Evolutionary conservation across 2,797 vertebrate species (phyloP).

Genomic region (Sparidentex hasta): DNA sequence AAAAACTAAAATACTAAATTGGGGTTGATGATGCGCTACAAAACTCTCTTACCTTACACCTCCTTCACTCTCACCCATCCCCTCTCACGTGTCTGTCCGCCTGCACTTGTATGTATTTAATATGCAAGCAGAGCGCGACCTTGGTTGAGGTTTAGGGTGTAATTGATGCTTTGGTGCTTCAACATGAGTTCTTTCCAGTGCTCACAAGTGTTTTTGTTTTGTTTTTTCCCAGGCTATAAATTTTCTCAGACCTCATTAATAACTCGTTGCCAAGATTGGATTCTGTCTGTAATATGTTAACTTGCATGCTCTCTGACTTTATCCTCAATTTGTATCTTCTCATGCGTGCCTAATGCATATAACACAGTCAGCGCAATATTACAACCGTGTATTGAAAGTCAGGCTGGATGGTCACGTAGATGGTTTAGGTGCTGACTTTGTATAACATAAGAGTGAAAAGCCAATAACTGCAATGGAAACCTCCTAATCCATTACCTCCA

Average conservation of each 20-base stretch:
- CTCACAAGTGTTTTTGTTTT: neutral
- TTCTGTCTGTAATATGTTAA: conserved; percentile 28
- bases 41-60: conserved; percentile 34
- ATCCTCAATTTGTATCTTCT: conserved; percentile 27
- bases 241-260: conserved; percentile 22
- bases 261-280: conserved; percentile 34
- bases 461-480: conserved; percentile 53
- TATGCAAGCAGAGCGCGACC: conserved; percentile 42
- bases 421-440: conserved; percentile 59
- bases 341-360: conserved; percentile 34
- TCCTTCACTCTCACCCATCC: conserved; percentile 27
- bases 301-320: conserved; percentile 19
- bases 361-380: conserved; percentile 41
- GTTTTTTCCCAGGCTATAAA: neutral
- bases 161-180: conserved; percentile 21
- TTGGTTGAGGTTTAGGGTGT: conserved; percentile 55
- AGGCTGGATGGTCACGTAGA: conserved; percentile 1
- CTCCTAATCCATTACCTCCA: conserved; percentile 57
- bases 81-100: conserved; percentile 5
- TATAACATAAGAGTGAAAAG: conserved; percentile 48
- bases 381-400: conserved; percentile 39
- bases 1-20: conserved; percentile 53
- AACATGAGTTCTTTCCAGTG: neutral
- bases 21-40: conserved; percentile 53
- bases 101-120: conserved; percentile 10